Conservation (phyloP, 2,888 invertebrate species). For the Troides aeacus region DNA sequence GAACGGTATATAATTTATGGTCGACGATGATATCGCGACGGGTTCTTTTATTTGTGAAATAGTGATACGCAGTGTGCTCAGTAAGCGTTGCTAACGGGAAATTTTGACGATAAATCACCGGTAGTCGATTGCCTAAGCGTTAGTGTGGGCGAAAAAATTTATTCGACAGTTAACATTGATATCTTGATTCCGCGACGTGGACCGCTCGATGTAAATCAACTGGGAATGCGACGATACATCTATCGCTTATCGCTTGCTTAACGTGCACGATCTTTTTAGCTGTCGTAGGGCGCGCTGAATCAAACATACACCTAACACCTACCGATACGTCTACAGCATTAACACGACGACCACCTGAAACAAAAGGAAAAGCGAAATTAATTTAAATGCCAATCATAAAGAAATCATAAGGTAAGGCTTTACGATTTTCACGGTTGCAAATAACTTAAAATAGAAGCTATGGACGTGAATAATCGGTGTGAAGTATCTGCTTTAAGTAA, state of each 20-base stretch:
- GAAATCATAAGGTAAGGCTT: conserved; percentile 36
- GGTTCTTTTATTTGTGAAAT: conserved; percentile 80
- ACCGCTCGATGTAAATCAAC: conserved; percentile 44
- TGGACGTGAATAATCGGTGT: background rate
- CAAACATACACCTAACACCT: conserved; percentile 51
- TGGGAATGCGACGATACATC: conserved; percentile 34
- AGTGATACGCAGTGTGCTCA: conserved; percentile 78
- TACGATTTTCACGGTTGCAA: conserved; percentile 1
- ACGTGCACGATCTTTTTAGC: conserved; percentile 32
- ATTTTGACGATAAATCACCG: conserved; percentile 78
- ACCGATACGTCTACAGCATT: conserved; percentile 64
- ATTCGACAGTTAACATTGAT: conserved; percentile 72
- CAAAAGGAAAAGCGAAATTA: conserved; percentile 81
- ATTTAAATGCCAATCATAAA: conserved; percentile 75
- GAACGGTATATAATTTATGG: conserved; percentile 76
- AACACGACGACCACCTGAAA: conserved; percentile 77
- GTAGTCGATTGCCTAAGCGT: conserved; percentile 79
- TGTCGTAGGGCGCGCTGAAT: conserved; percentile 53
- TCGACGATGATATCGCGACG: conserved; percentile 77
- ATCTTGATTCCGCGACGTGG: conserved; percentile 70
- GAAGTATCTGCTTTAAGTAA: background rate
- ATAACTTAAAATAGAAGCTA: conserved; percentile 19
- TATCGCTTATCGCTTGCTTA: conserved; percentile 34
- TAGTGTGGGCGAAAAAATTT: conserved; percentile 76
- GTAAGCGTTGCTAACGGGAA: conserved; percentile 80